Percentiles rank a stretch among this genome's conserved stretches.
phyloP scores from a whole-genome alignment of 2,888 invertebrate species.

The Cephonodes hylas region DNA sequence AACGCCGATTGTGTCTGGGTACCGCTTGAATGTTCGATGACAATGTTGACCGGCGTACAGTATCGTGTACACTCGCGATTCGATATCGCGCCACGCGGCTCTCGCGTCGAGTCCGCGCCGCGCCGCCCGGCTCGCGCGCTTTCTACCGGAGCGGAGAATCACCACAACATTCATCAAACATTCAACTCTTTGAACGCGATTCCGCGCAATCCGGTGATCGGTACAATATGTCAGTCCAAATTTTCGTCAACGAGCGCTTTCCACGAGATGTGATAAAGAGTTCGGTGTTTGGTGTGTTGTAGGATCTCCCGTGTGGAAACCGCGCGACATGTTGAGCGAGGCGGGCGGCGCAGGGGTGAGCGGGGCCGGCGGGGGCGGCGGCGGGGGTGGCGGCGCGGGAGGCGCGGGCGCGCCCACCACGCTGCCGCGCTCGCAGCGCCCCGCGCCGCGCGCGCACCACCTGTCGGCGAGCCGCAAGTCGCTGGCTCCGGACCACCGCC shows the following conservation, averaged over 20 bases:
- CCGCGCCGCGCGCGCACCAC: slow-evolving; percentile 69
- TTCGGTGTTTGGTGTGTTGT: slow-evolving; percentile 85
- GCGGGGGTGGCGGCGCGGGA: slow-evolving; percentile 29
- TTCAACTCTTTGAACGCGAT: slow-evolving; percentile 77
- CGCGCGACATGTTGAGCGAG: slow-evolving; percentile 90
- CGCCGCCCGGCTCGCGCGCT: slow-evolving; percentile 36
- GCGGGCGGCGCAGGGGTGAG: slow-evolving; percentile 49
- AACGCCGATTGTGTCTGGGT: slow-evolving; percentile 20
- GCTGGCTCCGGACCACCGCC: slow-evolving; percentile 76
- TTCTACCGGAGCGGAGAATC: slow-evolving; percentile 44
- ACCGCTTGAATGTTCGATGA: slow-evolving; percentile 79
- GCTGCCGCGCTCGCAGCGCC: slow-evolving; percentile 72
- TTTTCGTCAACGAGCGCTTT: slow-evolving; percentile 44
- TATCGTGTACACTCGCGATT: slow-evolving; percentile 28
- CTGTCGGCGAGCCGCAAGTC: slow-evolving; percentile 80
- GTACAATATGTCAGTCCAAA: slow-evolving; percentile 56
- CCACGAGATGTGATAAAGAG: slow-evolving; percentile 64
- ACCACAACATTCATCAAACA: slow-evolving; percentile 80
- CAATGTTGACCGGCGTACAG: slow-evolving; percentile 62
- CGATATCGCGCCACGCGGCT: not conserved
- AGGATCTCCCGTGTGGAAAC: slow-evolving; percentile 99
- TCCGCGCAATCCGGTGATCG: slow-evolving; percentile 62
- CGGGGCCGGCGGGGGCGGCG: slow-evolving; percentile 32
- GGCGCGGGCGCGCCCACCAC: slow-evolving; percentile 62
- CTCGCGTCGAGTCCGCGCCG: slow-evolving; percentile 20